phyloP scores from a whole-genome alignment of 2,113 vertebrate genomes.

The Kryptolebias marmoratus region DNA sequence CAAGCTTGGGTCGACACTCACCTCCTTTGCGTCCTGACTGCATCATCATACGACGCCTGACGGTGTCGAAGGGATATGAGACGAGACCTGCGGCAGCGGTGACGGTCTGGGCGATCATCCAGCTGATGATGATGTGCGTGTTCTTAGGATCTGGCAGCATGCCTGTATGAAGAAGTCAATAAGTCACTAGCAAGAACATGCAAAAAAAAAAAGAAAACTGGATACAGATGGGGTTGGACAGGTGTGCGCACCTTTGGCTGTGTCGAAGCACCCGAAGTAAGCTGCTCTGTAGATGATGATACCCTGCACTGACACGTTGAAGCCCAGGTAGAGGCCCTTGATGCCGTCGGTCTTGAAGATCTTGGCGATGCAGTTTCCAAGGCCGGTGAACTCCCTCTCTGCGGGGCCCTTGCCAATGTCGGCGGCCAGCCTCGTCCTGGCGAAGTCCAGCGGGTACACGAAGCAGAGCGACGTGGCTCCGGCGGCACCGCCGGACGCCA shows the following conservation, averaged over 20 bases:
- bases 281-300: slow-evolving; percentile 99
- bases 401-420: slow-evolving; percentile 90
- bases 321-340: slow-evolving; percentile 92
- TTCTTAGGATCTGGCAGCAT: slow-evolving; percentile 99
- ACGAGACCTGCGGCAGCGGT: slow-evolving; percentile 92
- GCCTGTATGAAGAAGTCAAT: slow-evolving; percentile 76
- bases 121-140: slow-evolving; percentile 94
- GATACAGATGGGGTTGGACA: background rate
- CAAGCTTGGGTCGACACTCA: slow-evolving; percentile 68
- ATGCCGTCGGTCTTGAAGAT: slow-evolving; percentile 94
- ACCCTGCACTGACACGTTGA: slow-evolving; percentile 97
- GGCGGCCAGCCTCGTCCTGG: slow-evolving; percentile 95
- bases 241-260: slow-evolving; percentile 89
- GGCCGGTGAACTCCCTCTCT: slow-evolving; percentile 92
- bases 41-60: slow-evolving; percentile 99
- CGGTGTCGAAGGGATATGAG: slow-evolving; percentile 98
- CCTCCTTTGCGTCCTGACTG: slow-evolving; percentile 99
- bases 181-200: background rate
- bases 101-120: slow-evolving; percentile 98
- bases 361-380: slow-evolving; percentile 91
- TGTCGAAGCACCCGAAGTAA: slow-evolving; percentile 97
- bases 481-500: slow-evolving; percentile 94
- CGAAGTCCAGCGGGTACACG: slow-evolving; percentile 98
- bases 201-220: background rate
- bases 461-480: slow-evolving; percentile 98